Conservation (phyloP, 1,140 invertebrate genomes). For the Hypsibius dujardini region DNA sequence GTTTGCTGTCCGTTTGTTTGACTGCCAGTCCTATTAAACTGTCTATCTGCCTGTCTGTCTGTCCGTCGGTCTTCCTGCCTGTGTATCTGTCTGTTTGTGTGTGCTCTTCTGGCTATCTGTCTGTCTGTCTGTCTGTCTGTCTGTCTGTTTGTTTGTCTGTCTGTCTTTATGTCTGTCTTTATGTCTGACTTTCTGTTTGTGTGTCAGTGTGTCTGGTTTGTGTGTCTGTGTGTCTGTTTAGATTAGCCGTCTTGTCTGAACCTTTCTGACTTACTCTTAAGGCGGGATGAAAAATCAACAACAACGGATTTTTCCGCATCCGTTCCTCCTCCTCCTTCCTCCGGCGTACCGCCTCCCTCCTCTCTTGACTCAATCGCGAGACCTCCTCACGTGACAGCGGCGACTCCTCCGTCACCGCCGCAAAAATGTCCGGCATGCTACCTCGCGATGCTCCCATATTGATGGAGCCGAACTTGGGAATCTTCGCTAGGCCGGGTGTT, state of each 20-base stretch:
- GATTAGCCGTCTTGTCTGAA: too few species aligned
- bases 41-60: too few species aligned
- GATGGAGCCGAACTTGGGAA: conserved; percentile 21
- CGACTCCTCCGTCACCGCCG: conserved; percentile 41
- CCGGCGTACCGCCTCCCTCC: conserved; percentile 74
- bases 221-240: too few species aligned
- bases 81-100: too few species aligned
- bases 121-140: too few species aligned
- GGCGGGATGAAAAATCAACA: conserved; percentile 84
- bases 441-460: conserved; percentile 29
- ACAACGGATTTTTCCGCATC: conserved; percentile 72
- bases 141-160: too few species aligned
- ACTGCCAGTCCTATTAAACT: too few species aligned
- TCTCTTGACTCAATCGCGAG: conserved; percentile 68
- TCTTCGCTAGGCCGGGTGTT: conserved; percentile 42
- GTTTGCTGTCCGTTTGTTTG: too few species aligned
- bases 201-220: too few species aligned
- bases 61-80: too few species aligned
- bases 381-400: conserved; percentile 85
- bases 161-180: too few species aligned
- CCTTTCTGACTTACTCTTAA: conserved; percentile 58
- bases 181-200: neutral
- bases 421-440: conserved; percentile 71
- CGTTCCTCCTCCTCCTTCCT: conserved; percentile 77
- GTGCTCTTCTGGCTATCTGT: neutral